These are phyloP conservation scores for Diplodus puntazzo DNA, from an alignment of 2,797 vertebrate species.

Conservation along the genomic window DNA sequence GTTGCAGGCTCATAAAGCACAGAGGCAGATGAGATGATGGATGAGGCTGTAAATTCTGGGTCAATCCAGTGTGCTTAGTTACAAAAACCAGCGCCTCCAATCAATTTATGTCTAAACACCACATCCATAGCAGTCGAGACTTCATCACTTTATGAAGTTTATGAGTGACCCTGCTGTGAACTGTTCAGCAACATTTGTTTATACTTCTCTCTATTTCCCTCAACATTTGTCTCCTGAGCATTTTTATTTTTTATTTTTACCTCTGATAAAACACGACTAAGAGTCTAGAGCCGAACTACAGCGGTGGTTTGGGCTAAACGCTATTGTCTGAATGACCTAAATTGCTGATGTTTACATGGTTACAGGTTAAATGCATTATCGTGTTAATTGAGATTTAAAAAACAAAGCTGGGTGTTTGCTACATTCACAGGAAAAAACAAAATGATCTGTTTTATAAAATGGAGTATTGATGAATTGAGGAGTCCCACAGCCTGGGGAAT, in stretches of 20 bases:
- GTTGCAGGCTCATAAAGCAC: slow-evolving; percentile 20
- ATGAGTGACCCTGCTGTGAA: not conserved
- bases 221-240: not conserved
- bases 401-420: too few species aligned
- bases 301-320: not conserved
- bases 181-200: too few species aligned
- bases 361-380: too few species aligned
- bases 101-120: not conserved
- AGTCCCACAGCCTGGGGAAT: too few species aligned
- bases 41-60: slow-evolving; percentile 35
- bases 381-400: too few species aligned
- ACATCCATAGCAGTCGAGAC: not conserved
- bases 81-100: not conserved
- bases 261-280: not conserved
- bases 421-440: too few species aligned
- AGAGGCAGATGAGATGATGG: slow-evolving; percentile 45
- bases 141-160: slow-evolving; percentile 2
- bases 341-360: not conserved
- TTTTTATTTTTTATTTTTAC: not conserved
- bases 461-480: too few species aligned
- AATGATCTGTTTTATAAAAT: too few species aligned
- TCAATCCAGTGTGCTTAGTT: not conserved
- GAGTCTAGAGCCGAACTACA: not conserved
- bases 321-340: not conserved
- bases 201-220: too few species aligned